Base-by-base conservation (phyloP, 2,888 invertebrate genomes). In the Euspilapteryx auroguttella region DNA sequence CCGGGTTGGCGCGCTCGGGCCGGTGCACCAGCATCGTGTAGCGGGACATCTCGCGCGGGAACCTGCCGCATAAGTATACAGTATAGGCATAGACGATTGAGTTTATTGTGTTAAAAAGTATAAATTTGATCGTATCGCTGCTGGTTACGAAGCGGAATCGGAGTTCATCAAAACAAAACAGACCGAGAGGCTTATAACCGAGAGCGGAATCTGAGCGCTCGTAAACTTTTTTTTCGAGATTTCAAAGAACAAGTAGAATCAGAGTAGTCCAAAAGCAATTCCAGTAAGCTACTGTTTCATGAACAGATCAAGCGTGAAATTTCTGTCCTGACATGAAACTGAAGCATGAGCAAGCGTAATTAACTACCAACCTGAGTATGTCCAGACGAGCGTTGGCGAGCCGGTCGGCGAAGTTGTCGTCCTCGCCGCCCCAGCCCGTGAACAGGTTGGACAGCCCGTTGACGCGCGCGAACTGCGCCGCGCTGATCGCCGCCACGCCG, bases 401-500 rank as follows among this genome's bases (percentile, higher is more conserved):
- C 32, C 71, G 47, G 1, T 29, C 33, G 2, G 49, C 43, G 28
- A 77, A 54, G 27, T 77, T 73, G 35, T 77, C 76, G 36, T 76
- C 76, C 32, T 77, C 77, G 0, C 71, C 76, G 1, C 75, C 77
- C 77, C 77, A 77, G 1, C 53, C 53, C n/a, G 44, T 39, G 33
- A 61, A 77, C 11, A 41, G 44, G 37, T 71, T 71, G 0, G 76
- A 75, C 32, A 68, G 64, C 0, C 77, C 77, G 28, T 71, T 55
- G 2, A 66, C 36, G 1, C 35, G 24, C 3, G 38, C 32, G 30
- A 50, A 76, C 12, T 75, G 68, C 3, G 64, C 55, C 0, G 63
- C 25, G 1, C 39, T 44, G 3, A 77, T 45, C 0, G 75, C 63
- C 26, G 66, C 32, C n/a, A 55, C 76, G 0, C 77, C 76, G 2